These are phyloP conservation scores for Panurus biarmicus DNA, from an alignment of 2,113 vertebrate genomes.

Conservation along the genomic window DNA sequence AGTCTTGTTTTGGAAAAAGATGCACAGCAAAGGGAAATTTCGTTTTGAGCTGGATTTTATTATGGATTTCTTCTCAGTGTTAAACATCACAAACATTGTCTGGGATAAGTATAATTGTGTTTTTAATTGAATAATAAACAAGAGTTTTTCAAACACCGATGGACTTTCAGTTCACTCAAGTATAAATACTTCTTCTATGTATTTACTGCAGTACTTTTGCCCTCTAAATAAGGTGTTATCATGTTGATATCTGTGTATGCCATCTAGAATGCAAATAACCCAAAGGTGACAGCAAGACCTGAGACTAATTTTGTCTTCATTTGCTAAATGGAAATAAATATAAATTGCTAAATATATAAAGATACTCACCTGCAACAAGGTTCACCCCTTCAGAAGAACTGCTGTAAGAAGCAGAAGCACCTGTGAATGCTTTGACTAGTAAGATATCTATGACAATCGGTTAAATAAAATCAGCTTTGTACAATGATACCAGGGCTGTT, in stretches of 20 bases:
- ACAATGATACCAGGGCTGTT: background rate
- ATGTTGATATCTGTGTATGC: background rate
- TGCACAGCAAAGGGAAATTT: background rate
- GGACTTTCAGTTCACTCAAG: background rate
- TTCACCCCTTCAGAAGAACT: constrained; percentile 68
- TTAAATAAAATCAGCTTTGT: background rate
- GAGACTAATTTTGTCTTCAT: background rate
- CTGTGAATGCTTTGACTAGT: background rate
- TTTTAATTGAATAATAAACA: background rate
- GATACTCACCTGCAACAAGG: constrained; percentile 78
- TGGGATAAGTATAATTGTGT: background rate
- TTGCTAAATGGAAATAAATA: background rate
- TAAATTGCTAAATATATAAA: background rate
- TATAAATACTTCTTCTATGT: background rate
- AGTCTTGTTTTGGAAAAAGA: background rate
- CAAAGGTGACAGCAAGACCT: background rate
- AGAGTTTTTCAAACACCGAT: background rate
- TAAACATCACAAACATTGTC: background rate
- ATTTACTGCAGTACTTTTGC: background rate
- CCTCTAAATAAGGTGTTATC: background rate
- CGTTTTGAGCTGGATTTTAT: background rate
- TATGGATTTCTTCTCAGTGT: background rate
- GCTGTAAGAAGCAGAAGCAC: constrained; percentile 60
- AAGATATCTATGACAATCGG: background rate
- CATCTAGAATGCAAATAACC: background rate